Conservation (phyloP, 2,888 invertebrate genomes). For the Metacarcinus magister region DNA sequence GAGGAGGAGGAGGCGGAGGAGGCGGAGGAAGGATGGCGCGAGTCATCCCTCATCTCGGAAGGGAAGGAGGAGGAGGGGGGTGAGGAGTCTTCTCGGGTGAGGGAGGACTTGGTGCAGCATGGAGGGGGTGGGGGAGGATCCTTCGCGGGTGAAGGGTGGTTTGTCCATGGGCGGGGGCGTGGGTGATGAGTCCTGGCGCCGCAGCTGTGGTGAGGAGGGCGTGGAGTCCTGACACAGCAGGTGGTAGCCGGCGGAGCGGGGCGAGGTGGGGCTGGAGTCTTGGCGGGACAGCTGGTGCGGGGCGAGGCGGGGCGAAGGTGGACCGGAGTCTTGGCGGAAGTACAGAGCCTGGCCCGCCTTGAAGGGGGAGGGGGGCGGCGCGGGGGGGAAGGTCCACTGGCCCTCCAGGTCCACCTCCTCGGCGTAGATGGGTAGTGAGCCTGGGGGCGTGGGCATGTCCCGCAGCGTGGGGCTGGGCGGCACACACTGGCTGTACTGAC, state of each 20-base stretch:
- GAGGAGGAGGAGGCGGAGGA: slow-evolving; percentile 46
- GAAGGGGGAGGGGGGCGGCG: slow-evolving; percentile 73
- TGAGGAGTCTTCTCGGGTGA: slow-evolving; percentile 16
- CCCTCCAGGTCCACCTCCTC: slow-evolving; percentile 63
- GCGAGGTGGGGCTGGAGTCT: slow-evolving; percentile 7
- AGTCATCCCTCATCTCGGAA: neutral
- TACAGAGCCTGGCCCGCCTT: slow-evolving; percentile 57
- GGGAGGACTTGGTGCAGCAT: neutral
- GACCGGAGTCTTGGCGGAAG: slow-evolving; percentile 58
- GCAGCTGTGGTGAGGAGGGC: neutral
- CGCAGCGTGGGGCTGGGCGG: slow-evolving; percentile 71
- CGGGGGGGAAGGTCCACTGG: slow-evolving; percentile 54
- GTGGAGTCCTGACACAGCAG: slow-evolving; percentile 52
- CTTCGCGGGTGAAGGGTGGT: neutral
- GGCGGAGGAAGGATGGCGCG: neutral
- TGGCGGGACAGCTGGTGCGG: slow-evolving; percentile 1
- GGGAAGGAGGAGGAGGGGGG: slow-evolving; percentile 41
- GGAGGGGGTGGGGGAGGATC: neutral
- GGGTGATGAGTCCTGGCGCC: slow-evolving; percentile 12
- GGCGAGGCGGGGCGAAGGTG: slow-evolving; percentile 4
- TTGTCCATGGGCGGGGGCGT: neutral
- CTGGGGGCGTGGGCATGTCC: slow-evolving; percentile 47
- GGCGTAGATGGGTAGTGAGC: slow-evolving; percentile 72
- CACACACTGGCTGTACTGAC: slow-evolving; percentile 72
- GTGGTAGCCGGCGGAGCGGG: neutral